Percentiles rank a stretch among this genome's conserved stretches.
Evolutionary conservation across 2,113 vertebrate species (phyloP).

Genomic region (Nibea albiflora): DNA sequence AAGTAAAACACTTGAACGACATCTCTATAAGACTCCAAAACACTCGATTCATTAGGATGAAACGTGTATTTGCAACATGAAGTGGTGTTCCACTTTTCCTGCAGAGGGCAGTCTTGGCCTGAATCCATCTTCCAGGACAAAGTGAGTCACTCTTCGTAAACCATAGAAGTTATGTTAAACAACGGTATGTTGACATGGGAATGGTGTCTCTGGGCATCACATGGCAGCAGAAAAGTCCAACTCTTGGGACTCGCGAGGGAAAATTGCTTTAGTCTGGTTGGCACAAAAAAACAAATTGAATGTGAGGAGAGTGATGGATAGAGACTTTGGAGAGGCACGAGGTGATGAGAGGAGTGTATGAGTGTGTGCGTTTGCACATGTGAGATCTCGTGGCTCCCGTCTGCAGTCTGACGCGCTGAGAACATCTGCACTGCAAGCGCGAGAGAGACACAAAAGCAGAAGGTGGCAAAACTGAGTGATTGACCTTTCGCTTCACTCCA

Average conservation of each 20-base stretch:
- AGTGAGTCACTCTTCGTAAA: slow-evolving; percentile 55
- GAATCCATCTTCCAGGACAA: slow-evolving; percentile 20
- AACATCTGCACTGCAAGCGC: slow-evolving; percentile 37
- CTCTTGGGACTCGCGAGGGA: slow-evolving; percentile 50
- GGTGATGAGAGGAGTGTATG: slow-evolving; percentile 27
- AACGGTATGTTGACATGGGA: slow-evolving; percentile 57
- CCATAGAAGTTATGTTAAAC: slow-evolving; percentile 63
- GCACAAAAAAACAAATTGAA: slow-evolving; percentile 28
- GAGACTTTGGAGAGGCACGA: slow-evolving; percentile 2
- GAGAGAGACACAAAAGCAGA: slow-evolving; percentile 9
- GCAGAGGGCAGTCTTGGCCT: slow-evolving; percentile 69
- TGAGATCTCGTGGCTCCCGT: not conserved
- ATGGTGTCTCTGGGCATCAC: slow-evolving; percentile 60
- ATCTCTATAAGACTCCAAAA: no score
- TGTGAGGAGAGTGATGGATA: slow-evolving; percentile 33
- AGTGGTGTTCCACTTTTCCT: slow-evolving; percentile 41
- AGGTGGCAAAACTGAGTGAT: slow-evolving; percentile 42
- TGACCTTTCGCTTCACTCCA: slow-evolving; percentile 40
- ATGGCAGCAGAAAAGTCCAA: slow-evolving; percentile 27
- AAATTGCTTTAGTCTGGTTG: slow-evolving; percentile 56
- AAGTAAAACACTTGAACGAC: not conserved
- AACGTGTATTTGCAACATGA: not conserved
- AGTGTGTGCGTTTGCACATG: slow-evolving; percentile 26
- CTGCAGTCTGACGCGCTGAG: not conserved
- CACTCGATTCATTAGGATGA: not conserved